These are phyloP conservation scores for Labrus mixtus DNA, from an alignment of 2,113 vertebrate species.

Conservation along the genomic window DNA sequence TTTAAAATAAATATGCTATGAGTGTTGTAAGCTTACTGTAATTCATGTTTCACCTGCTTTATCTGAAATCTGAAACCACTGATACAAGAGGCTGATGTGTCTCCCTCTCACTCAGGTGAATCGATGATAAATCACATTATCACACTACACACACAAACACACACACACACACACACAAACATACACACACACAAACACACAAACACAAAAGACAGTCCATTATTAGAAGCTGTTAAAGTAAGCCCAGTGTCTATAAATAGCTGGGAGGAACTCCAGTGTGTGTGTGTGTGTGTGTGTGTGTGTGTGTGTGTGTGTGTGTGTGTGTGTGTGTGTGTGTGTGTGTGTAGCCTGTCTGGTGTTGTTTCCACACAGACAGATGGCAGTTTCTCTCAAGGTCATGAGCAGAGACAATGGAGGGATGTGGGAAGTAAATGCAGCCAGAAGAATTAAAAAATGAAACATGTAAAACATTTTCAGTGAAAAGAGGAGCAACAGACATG, in stretches of 20 bases:
- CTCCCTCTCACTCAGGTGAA: constrained; percentile 15
- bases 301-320: too few species aligned
- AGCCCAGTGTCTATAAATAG: neutral
- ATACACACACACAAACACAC: constrained; percentile 21
- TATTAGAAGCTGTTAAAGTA: neutral
- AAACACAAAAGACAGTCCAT: constrained; percentile 7
- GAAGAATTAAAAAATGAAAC: neutral
- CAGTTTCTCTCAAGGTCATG: constrained; percentile 17
- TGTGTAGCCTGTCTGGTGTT: constrained; percentile 16
- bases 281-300: neutral
- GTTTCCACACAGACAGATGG: constrained; percentile 36
- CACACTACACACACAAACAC: neutral
- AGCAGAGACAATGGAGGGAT: neutral
- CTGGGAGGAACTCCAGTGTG: neutral
- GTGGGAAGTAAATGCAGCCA: neutral
- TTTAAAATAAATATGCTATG: too few species aligned
- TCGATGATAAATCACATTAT: constrained; percentile 35
- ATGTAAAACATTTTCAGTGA: neutral
- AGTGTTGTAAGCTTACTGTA: too few species aligned
- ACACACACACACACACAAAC: constrained; percentile 21
- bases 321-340: neutral
- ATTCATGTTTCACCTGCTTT: neutral
- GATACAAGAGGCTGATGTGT: neutral
- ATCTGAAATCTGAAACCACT: neutral
- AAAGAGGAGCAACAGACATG: neutral